Evolutionary conservation across 2,113 vertebrate genomes (phyloP).

Genomic region (Brachypteracias leptosomus): DNA sequence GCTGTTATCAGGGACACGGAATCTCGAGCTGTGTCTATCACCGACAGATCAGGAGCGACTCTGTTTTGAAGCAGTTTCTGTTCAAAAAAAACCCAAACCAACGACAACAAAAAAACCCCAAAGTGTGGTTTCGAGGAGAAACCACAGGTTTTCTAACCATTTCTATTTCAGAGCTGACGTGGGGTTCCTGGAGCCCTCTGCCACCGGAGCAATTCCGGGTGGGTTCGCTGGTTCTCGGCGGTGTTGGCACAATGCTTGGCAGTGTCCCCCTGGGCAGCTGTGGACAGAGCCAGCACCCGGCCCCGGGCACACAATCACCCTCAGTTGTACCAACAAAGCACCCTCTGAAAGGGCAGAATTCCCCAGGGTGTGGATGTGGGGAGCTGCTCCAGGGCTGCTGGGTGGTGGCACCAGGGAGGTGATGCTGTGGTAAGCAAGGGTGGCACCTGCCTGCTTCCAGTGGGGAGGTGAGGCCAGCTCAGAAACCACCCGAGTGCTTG

Average conservation of each 20-base stretch:
- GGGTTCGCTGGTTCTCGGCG: too few species aligned
- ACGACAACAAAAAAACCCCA: background rate
- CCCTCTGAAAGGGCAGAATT: background rate
- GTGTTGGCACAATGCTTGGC: conserved; percentile 17
- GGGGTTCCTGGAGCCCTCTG: accelerated
- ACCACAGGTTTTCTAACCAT: conserved; percentile 32
- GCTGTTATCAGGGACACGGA: background rate
- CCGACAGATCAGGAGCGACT: background rate
- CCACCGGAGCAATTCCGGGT: too few species aligned
- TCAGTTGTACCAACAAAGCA: conserved; percentile 21
- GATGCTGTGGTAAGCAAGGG: accelerated
- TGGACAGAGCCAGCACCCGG: background rate
- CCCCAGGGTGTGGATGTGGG: accelerated
- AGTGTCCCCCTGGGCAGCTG: background rate
- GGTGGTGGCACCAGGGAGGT: accelerated
- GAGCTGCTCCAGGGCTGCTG: accelerated
- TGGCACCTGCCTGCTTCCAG: background rate
- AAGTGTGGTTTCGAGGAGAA: conserved; percentile 25
- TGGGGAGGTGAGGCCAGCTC: accelerated
- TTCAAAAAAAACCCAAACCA: background rate
- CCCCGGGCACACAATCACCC: background rate
- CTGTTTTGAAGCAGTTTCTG: conserved; percentile 29
- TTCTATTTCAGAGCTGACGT: background rate
- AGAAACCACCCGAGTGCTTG: accelerated
- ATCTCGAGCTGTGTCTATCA: background rate